Evolutionary conservation across 2,888 invertebrate genomes (phyloP).

Genomic region (Anoncus sp.): DNA sequence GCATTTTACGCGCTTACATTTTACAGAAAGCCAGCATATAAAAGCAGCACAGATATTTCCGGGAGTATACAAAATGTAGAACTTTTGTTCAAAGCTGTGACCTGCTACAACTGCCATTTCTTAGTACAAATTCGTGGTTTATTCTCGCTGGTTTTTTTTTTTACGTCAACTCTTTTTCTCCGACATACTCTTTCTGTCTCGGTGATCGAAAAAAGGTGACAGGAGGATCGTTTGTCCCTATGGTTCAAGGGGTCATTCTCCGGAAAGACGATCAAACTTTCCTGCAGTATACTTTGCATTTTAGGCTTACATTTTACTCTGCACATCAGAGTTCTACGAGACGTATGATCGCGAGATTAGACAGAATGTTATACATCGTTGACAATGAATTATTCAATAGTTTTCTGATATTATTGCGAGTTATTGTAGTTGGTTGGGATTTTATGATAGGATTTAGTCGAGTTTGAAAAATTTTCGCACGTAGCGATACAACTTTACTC

Average conservation of each 20-base stretch:
- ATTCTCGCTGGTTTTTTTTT: too few species aligned
- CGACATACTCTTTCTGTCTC: slow-evolving; percentile 21
- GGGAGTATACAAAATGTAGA: too few species aligned
- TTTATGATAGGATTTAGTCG: not conserved
- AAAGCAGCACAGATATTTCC: too few species aligned
- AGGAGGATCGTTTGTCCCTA: slow-evolving; percentile 44
- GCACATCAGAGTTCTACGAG: not conserved
- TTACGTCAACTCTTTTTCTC: slow-evolving; percentile 54
- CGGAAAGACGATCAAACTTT: slow-evolving; percentile 8
- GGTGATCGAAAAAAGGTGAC: slow-evolving; percentile 60
- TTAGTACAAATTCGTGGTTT: too few species aligned
- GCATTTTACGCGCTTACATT: not conserved
- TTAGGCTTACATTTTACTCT: not conserved
- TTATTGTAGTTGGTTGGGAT: not conserved
- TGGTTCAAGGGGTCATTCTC: slow-evolving; percentile 18
- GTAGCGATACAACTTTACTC: not conserved
- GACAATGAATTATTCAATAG: not conserved
- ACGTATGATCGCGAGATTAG: not conserved
- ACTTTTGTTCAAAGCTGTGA: too few species aligned
- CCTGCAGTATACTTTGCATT: not conserved
- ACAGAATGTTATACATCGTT: not conserved
- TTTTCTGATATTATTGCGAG: not conserved
- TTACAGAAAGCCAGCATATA: too few species aligned
- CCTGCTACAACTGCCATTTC: too few species aligned
- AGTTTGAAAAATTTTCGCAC: not conserved